Base-by-base conservation (phyloP, 2,797 vertebrate genomes). In the Pseudotriccus pelzelni region DNA sequence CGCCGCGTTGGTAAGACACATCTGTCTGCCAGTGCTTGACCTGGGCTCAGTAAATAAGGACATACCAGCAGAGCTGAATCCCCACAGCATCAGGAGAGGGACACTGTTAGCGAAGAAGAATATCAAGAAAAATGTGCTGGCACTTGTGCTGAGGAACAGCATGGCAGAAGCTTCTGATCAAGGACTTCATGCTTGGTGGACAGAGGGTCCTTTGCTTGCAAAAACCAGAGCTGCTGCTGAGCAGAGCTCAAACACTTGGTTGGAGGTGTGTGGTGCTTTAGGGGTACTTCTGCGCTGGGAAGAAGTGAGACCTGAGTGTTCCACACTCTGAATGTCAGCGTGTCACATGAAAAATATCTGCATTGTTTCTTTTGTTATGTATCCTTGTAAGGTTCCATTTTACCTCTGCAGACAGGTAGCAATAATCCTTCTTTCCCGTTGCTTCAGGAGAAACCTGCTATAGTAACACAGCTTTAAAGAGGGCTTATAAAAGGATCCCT, bases 21-120 rank as follows among this genome's bases (percentile, higher is more conserved):
- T 94, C 83, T 80, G 27, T 95, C 72, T 93, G 47, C 10, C 34
- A 60, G 63, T 52, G 87, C 76, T 95, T 93, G 92, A 91, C 92
- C 88, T 81, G 66, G 37, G 30, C 76, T 79, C 36, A 10, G 34
- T 83, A 64, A 84, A 92, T 90, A 79, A 90, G 94, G 92, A 94
- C 14, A 1, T 83, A 28, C 47, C 60, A 60, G 88, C 60, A 73
- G 68, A 89, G 66, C 49, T 58, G 9, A 76, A 89, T 94, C 66
- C 93, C 72, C 68, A 46, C 21, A 72, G 80, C 84, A 84, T 46
- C 47, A 30, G 63, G 36, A 87, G 30, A 77, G 74, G 60, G 77
- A 72, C 60, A 34, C 25, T 0, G 25, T 34, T 72, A 94, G 64
- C 0, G 1, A 75, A 85, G 82, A 81, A 75, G 84, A 96, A 94